These are phyloP conservation scores for Geococcyx californianus DNA, from an alignment of 2,113 vertebrate species.

Conservation along the genomic window DNA sequence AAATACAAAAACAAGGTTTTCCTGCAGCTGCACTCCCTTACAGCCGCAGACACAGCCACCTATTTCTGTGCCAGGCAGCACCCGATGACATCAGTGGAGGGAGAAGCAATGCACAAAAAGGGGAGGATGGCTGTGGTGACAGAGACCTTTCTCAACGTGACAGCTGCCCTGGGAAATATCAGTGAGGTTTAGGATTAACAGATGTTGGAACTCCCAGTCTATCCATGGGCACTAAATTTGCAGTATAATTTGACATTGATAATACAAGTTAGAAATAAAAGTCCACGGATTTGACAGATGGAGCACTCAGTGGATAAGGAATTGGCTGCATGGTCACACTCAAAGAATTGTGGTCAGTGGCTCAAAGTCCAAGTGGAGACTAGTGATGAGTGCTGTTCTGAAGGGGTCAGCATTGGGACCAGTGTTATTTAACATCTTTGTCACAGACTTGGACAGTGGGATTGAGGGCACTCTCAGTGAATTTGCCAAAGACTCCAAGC, in stretches of 20 bases:
- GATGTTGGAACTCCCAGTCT: background rate
- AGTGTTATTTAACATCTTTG: too few relatives aligned
- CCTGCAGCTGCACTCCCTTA: background rate
- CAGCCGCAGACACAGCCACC: background rate
- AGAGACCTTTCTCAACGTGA: background rate
- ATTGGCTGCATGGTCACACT: too few relatives aligned
- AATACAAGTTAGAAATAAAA: background rate
- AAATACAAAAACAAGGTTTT: background rate
- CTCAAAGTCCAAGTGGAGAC: too few relatives aligned
- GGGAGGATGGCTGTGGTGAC: background rate
- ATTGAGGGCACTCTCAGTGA: too few relatives aligned
- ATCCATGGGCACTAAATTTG: background rate
- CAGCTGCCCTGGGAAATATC: background rate
- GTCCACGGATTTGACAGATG: too few relatives aligned
- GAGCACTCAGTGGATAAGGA: too few relatives aligned
- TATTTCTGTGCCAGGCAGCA: slow-evolving; percentile 26
- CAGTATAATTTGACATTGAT: background rate
- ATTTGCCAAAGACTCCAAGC: too few relatives aligned
- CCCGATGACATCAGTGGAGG: background rate
- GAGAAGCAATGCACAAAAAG: background rate
- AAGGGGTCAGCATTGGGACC: too few relatives aligned
- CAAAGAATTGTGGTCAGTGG: too few relatives aligned
- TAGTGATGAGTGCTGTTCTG: too few relatives aligned
- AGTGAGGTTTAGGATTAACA: background rate
- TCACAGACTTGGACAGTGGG: too few relatives aligned